Percentiles rank a stretch among this genome's conserved stretches.
These are phyloP conservation scores for Onychostruthus taczanowskii DNA, from an alignment of 2,113 vertebrate species.

Conservation along the genomic window DNA sequence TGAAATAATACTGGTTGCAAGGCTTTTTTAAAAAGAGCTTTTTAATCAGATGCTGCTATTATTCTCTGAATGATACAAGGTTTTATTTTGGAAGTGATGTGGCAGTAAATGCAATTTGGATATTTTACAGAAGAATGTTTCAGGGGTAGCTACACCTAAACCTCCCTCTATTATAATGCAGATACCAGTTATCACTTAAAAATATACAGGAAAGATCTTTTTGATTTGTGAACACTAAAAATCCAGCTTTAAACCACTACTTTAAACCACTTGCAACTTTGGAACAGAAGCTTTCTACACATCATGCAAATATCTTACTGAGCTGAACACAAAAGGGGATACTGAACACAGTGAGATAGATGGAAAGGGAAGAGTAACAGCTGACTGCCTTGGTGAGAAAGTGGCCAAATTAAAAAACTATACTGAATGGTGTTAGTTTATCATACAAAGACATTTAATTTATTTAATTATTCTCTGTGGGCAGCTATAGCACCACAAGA, in stretches of 20 bases:
- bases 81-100: neutral
- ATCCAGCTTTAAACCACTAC: neutral
- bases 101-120: neutral
- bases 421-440: neutral
- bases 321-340: neutral
- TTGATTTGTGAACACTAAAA: neutral
- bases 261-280: neutral
- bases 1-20: neutral
- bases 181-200: neutral
- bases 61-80: neutral
- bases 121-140: neutral
- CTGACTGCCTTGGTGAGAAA: neutral
- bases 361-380: neutral
- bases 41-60: neutral
- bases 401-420: conserved; percentile 15
- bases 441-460: conserved; percentile 34
- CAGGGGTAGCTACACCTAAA: neutral
- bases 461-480: conserved; percentile 25
- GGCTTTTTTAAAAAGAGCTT: neutral
- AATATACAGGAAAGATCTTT: neutral
- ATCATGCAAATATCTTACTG: neutral
- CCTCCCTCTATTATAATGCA: neutral
- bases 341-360: neutral
- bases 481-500: neutral
- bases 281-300: neutral